phyloP scores from a whole-genome alignment of 1,140 invertebrate species.

The Tetramorium parvispinum region DNA sequence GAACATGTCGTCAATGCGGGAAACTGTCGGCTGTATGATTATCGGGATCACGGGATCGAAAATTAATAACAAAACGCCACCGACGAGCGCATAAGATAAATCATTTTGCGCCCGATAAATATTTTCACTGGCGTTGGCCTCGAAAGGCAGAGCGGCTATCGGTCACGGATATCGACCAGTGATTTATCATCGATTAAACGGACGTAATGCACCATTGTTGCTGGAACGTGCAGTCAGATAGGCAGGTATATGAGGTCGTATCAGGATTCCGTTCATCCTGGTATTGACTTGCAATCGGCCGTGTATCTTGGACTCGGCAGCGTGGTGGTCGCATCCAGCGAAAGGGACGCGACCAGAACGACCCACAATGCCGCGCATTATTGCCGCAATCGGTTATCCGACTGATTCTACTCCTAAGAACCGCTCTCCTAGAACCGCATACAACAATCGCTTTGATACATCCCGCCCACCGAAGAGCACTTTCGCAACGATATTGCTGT shows the following conservation, averaged over 20 bases:
- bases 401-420: conserved; percentile 47
- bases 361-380: conserved; percentile 66
- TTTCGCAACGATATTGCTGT: conserved; percentile 35
- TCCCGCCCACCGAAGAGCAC: not conserved
- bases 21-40: conserved; percentile 20
- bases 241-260: conserved; percentile 76
- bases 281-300: conserved; percentile 80
- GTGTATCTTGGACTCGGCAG: conserved; percentile 65
- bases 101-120: conserved; percentile 65
- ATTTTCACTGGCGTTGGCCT: conserved; percentile 57
- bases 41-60: conserved; percentile 35
- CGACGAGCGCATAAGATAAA: conserved; percentile 44
- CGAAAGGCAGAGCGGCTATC: conserved; percentile 62
- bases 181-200: conserved; percentile 83
- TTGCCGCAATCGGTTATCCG: conserved; percentile 65
- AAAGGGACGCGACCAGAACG: conserved; percentile 56
- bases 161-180: conserved; percentile 66
- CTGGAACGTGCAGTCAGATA: conserved; percentile 74
- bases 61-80: conserved; percentile 52
- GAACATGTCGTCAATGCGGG: not conserved
- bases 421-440: conserved; percentile 1
- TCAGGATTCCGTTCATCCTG: conserved; percentile 72
- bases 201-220: conserved; percentile 80
- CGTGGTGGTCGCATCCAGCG: not conserved
- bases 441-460: conserved; percentile 48